Conservation (phyloP, 2,888 invertebrate species). For the Leptinotarsa haldemani region DNA sequence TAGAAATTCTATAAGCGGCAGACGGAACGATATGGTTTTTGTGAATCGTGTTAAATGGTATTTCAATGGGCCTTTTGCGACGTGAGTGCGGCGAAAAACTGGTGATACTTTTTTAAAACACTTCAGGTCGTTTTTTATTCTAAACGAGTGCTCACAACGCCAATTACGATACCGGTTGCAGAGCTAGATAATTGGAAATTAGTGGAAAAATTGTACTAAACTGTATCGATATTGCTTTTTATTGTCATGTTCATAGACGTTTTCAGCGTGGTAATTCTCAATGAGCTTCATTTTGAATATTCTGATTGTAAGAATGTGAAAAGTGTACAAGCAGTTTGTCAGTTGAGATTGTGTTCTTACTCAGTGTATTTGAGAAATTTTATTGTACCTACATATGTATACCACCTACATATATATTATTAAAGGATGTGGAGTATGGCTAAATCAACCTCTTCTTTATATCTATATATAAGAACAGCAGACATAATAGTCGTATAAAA, state of each 20-base stretch:
- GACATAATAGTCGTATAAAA: too few species aligned
- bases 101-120: slow-evolving; percentile 6
- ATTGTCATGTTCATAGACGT: background rate
- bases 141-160: background rate
- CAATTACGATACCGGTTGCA: slow-evolving; percentile 8
- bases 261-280: too few species aligned
- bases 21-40: slow-evolving; percentile 47
- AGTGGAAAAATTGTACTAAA: background rate
- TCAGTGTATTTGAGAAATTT: too few species aligned
- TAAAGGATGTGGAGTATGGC: too few species aligned
- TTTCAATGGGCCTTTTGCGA: slow-evolving; percentile 21
- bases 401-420: too few species aligned
- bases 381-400: too few species aligned
- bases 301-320: too few species aligned
- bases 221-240: background rate
- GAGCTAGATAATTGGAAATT: slow-evolving; percentile 13
- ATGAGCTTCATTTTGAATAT: too few species aligned
- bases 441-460: too few species aligned
- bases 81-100: slow-evolving; percentile 4
- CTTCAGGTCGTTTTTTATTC: background rate
- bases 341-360: too few species aligned
- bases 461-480: too few species aligned
- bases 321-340: too few species aligned
- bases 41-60: slow-evolving; percentile 29
- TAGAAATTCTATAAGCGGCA: slow-evolving; percentile 51